These are phyloP conservation scores for Clarias batrachus DNA, from an alignment of 2,113 vertebrate genomes.

Conservation along the genomic window DNA sequence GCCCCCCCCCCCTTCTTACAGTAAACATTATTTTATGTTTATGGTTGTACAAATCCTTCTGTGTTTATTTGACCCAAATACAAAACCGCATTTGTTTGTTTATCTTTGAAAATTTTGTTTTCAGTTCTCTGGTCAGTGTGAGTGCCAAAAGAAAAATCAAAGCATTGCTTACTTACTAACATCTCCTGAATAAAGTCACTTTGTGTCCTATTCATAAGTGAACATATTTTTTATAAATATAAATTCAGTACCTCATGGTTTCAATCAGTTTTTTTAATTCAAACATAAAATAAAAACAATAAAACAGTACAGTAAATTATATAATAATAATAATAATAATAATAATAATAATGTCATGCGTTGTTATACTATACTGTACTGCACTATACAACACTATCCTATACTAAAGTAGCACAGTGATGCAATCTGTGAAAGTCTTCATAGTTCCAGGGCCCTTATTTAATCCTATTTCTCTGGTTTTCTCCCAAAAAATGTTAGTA, in stretches of 20 bases:
- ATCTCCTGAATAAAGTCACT: constrained; percentile 39
- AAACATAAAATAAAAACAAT: neutral
- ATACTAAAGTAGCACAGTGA: neutral
- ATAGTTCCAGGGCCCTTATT: neutral
- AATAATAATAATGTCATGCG: too few species aligned
- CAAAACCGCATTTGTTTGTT: constrained; percentile 10
- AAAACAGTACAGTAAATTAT: too few species aligned
- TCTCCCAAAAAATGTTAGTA: neutral
- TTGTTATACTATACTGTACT: neutral
- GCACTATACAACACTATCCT: neutral
- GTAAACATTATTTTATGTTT: constrained; percentile 19
- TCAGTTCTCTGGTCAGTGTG: neutral
- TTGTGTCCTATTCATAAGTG: constrained; percentile 26
- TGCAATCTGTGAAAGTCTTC: neutral
- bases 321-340: too few species aligned
- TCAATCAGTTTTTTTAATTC: neutral
- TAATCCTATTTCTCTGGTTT: neutral
- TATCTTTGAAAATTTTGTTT: constrained; percentile 4
- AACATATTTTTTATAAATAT: neutral
- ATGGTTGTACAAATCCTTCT: constrained; percentile 4
- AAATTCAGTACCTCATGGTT: neutral
- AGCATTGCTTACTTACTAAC: neutral
- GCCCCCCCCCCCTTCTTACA: neutral
- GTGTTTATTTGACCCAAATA: neutral
- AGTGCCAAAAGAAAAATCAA: neutral